Evolutionary conservation across 1,140 invertebrate genomes (phyloP).

Genomic region (Helicorthomorpha holstii): DNA sequence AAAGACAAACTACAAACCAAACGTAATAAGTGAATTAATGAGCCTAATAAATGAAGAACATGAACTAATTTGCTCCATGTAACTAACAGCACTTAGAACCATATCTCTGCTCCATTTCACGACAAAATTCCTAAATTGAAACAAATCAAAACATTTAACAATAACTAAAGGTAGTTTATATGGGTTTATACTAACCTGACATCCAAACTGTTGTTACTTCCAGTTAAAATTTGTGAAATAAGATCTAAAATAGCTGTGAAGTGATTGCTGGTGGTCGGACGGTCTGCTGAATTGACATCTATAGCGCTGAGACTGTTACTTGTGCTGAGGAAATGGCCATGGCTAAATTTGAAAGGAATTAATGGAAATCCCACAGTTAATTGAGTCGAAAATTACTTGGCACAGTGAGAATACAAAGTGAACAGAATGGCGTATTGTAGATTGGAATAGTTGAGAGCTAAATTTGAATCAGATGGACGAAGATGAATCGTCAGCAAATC

Average conservation of each 20-base stretch:
- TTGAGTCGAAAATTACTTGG: slow-evolving; percentile 26
- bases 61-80: not conserved
- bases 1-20: not conserved
- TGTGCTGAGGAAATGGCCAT: not conserved
- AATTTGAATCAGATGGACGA: slow-evolving; percentile 38
- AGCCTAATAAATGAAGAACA: not conserved
- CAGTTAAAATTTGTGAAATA: not conserved
- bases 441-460: slow-evolving; percentile 40
- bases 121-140: not conserved
- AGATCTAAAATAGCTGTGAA: slow-evolving; percentile 1
- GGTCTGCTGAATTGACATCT: not conserved
- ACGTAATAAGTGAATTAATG: not conserved
- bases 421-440: slow-evolving; percentile 26
- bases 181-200: not conserved
- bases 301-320: not conserved
- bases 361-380: not conserved
- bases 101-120: not conserved
- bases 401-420: slow-evolving; percentile 68
- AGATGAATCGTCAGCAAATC: slow-evolving; percentile 62
- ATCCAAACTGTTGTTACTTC: not conserved
- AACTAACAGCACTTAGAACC: not conserved
- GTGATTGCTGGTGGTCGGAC: slow-evolving; percentile 2
- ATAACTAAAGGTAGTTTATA: too few relatives aligned
- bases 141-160: too few relatives aligned
- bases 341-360: too few relatives aligned